Base-by-base conservation (phyloP, 2,888 invertebrate species). In the Junonia oenone region DNA sequence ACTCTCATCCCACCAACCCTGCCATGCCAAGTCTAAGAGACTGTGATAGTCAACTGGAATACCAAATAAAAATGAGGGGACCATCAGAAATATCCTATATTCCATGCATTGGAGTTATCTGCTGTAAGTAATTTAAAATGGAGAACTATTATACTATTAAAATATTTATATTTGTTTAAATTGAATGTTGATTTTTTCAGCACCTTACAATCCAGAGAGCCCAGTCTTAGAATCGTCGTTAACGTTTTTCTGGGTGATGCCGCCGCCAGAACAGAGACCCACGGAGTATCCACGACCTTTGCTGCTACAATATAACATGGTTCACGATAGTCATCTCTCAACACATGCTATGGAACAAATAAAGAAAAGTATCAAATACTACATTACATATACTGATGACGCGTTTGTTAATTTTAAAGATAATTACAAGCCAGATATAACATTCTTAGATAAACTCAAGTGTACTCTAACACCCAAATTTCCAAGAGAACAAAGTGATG, bases 31-130 rank as follows among this genome's bases (percentile, higher is more conserved):
- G 95, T 69, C 91, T 93, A 56, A 91, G 96, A 51, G 98, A 99
- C 77, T 95, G 98, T 55, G 97, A 98, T 75, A 94, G 96, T 56
- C 98, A 99, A 82, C 87, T 99, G 63, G 98, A 98, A 71, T 98
- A 98, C 85, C 97, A 99, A 84, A 96, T 98, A 55, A 95, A 95
- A 75, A 96, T 98, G 96, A 96, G 97, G 69, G 98, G 98, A 2
- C 93, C 94, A 2, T 95, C 95, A 27, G 97, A 98, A 86, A 94
- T 96, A 62, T 96, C 95, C n/a, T 98, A 98, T 73, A 95, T 95
- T 35, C 98, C 98, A 3, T 98, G 98, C 73, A 93, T 98, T 67
- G 98, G 97, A 51, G 92, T 98, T 45, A 97, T 98, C 73, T 94
- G 97, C 72, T 97, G 98, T 98, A 91, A 94, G 95, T 92, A 66